A percentile compares a stretch with the other conserved stretches of the same genome.
Evolutionary conservation across 2,113 vertebrate genomes (phyloP).

Genomic region (Sitta europaea): DNA sequence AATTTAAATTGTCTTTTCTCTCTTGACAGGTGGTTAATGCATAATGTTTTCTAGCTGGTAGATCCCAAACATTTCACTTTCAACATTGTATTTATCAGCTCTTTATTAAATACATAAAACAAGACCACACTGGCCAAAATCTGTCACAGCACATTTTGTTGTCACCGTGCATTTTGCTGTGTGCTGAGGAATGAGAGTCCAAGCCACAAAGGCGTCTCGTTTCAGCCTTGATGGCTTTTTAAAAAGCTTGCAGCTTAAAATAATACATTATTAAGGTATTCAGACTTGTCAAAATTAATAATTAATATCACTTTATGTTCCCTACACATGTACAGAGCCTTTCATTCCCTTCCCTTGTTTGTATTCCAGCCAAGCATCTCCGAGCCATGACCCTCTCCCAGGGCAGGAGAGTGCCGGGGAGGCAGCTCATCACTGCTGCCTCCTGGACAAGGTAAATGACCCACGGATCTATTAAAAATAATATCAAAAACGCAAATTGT

Average conservation of each 20-base stretch:
- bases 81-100: constrained; percentile 31
- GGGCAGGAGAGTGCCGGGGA: not conserved
- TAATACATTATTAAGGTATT: constrained; percentile 51
- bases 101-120: constrained; percentile 50
- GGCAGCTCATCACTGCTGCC: not conserved
- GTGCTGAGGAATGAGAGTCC: constrained; percentile 22
- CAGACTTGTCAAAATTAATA: constrained; percentile 64
- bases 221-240: not conserved
- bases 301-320: constrained; percentile 32
- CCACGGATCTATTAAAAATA: not conserved
- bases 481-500: not conserved
- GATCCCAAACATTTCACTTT: not conserved
- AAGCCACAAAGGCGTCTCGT: not conserved
- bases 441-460: not conserved
- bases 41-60: not conserved
- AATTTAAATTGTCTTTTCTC: not conserved
- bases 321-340: not conserved
- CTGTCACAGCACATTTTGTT: constrained; percentile 59
- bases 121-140: constrained; percentile 1
- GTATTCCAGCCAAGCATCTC: not conserved
- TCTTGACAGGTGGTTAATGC: not conserved
- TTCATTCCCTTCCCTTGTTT: not conserved
- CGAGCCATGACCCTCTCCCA: rapidly evolving
- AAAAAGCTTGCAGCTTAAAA: constrained; percentile 31
- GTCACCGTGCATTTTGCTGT: constrained; percentile 11